Conservation (phyloP, 1,140 invertebrate species). For the Bombus huntii region DNA sequence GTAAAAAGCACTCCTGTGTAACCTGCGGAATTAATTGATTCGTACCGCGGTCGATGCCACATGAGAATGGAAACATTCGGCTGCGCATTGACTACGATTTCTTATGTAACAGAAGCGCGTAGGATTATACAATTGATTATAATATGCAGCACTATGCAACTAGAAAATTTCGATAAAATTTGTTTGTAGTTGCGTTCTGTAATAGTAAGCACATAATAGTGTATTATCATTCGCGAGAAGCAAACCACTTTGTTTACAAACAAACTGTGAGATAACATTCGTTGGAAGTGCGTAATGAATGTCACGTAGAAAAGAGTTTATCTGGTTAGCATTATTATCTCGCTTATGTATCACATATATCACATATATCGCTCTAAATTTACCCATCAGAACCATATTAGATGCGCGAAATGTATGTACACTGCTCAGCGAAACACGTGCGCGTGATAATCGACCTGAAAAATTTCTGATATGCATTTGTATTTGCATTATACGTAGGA, state of each 20-base stretch:
- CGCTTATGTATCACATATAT: background rate
- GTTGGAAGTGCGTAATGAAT: background rate
- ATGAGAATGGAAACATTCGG: background rate
- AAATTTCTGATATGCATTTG: background rate
- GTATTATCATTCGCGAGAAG: constrained; percentile 2
- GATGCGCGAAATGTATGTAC: background rate
- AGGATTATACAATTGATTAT: constrained; percentile 21
- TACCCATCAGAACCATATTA: background rate
- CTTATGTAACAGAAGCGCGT: constrained; percentile 23
- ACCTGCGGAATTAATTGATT: constrained; percentile 16
- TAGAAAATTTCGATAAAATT: constrained; percentile 36
- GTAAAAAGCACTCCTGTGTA: background rate
- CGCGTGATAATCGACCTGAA: background rate
- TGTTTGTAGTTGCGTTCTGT: background rate
- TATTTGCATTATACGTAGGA: background rate
- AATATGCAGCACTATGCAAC: background rate
- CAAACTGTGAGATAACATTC: constrained; percentile 47
- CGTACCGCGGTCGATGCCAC: background rate
- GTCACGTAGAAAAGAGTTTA: constrained; percentile 19
- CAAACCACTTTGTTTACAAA: constrained; percentile 59
- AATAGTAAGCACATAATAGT: no score
- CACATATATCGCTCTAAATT: background rate
- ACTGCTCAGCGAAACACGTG: background rate
- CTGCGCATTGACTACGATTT: constrained; percentile 14
- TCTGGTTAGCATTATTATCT: background rate